These are phyloP conservation scores for Corydoras sp. DNA, from an alignment of 2,113 vertebrate species.

Conservation along the genomic window DNA sequence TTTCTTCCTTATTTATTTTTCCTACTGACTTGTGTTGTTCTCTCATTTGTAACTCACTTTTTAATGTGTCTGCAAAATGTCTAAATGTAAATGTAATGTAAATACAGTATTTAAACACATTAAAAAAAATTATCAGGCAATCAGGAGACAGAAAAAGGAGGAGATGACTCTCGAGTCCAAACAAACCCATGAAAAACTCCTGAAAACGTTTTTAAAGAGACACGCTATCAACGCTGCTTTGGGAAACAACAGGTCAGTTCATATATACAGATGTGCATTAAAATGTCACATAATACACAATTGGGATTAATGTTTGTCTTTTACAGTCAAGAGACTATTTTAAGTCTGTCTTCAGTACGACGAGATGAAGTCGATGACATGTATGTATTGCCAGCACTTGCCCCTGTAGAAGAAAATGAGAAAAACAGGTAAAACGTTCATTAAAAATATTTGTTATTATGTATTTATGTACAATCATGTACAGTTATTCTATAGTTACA, in stretches of 20 bases:
- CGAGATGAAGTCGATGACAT: conserved; percentile 81
- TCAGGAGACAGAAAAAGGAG: conserved; percentile 86
- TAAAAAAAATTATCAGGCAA: no score
- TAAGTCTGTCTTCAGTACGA: conserved; percentile 78
- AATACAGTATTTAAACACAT: not conserved
- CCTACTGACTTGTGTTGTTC: no score
- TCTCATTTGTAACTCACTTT: no score
- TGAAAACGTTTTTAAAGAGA: conserved; percentile 88
- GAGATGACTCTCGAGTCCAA: conserved; percentile 71
- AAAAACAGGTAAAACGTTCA: conserved; percentile 68
- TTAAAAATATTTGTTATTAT: not conserved
- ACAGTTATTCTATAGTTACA: not conserved
- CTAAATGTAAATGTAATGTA: not conserved
- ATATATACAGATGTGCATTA: not conserved
- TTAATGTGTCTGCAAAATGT: not conserved
- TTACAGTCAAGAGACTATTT: conserved; percentile 70
- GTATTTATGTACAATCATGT: not conserved
- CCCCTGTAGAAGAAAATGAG: conserved; percentile 64
- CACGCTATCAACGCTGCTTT: conserved; percentile 85
- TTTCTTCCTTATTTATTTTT: no score
- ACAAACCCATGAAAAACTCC: conserved; percentile 83
- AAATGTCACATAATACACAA: not conserved
- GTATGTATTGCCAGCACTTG: conserved; percentile 78
- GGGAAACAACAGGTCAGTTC: conserved; percentile 69
- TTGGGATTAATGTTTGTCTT: not conserved